Conservation (phyloP, 2,888 invertebrate genomes). For the Neoaliturus tenellus region DNA sequence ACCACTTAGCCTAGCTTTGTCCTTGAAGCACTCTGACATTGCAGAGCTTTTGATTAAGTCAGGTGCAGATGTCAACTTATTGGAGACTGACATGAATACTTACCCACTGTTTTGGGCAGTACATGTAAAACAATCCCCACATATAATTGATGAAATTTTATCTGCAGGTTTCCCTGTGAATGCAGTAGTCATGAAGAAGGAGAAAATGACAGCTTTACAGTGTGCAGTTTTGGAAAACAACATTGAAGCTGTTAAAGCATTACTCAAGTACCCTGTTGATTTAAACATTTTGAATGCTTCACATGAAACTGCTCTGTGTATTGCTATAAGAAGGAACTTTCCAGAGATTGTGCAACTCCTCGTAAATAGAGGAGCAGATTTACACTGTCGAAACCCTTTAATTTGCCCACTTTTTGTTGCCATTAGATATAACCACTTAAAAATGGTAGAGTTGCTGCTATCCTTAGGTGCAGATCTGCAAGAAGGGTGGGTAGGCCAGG, state of each 20-base stretch:
- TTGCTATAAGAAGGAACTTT: conserved; percentile 5
- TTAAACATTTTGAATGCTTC: background rate
- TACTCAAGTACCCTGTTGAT: background rate
- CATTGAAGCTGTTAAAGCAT: conserved; percentile 1
- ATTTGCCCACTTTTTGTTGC: conserved; percentile 7
- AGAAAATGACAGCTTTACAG: conserved; percentile 6
- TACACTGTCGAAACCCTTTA: background rate
- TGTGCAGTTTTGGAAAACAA: conserved; percentile 11
- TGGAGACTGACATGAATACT: background rate
- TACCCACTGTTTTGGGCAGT: conserved; percentile 13
- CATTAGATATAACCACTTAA: background rate
- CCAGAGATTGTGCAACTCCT: conserved; percentile 15
- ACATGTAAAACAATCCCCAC: background rate
- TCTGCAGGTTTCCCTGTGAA: conserved; percentile 24
- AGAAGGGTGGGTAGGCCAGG: conserved; percentile 6
- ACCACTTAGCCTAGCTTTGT: conserved; percentile 1
- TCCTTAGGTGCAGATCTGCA: background rate
- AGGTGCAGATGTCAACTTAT: conserved; percentile 1
- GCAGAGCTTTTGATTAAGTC: conserved; percentile 7
- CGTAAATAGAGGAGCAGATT: background rate
- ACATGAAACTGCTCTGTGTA: background rate
- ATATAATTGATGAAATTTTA: conserved; percentile 5
- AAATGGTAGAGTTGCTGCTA: conserved; percentile 9
- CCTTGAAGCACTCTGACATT: background rate
- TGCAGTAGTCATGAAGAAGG: background rate